Evolutionary conservation across 2,797 vertebrate genomes (phyloP).

Genomic region (Poecilia gillii): DNA sequence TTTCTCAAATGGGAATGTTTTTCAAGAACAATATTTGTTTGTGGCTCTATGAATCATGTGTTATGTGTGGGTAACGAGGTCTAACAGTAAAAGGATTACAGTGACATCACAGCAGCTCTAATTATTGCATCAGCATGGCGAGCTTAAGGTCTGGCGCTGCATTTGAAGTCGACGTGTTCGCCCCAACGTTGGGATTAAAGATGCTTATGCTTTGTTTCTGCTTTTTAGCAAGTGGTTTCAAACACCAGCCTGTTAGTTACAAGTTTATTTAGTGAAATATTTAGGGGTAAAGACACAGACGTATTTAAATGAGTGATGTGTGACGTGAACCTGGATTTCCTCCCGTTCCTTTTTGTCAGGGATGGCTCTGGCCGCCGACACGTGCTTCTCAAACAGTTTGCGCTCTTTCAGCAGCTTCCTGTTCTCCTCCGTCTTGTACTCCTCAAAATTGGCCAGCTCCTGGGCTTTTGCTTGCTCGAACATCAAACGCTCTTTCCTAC

Average conservation of each 20-base stretch:
- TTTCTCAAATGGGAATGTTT: no score
- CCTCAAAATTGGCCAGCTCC: slow-evolving; percentile 88
- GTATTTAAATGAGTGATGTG: no score
- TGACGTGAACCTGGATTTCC: slow-evolving; percentile 89
- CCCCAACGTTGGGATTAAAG: background rate
- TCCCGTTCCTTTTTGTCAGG: slow-evolving; percentile 95
- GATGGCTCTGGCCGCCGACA: slow-evolving; percentile 84
- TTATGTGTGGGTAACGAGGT: background rate
- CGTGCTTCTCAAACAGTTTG: slow-evolving; percentile 92
- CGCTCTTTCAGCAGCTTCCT: slow-evolving; percentile 91
- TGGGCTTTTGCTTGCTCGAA: slow-evolving; percentile 87
- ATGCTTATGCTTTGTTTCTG: background rate
- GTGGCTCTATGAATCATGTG: background rate
- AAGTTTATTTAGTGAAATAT: background rate
- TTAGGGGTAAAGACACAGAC: background rate
- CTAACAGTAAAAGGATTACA: background rate
- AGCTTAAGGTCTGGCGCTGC: background rate
- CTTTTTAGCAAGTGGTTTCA: background rate
- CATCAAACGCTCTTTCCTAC: slow-evolving; percentile 88
- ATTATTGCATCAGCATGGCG: background rate
- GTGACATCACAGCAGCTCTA: background rate
- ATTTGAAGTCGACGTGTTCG: background rate
- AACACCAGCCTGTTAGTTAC: background rate
- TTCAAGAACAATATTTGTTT: no score
- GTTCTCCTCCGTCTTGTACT: slow-evolving; percentile 89